Conservation (phyloP, 2,113 vertebrate species). For the Rhea americana region DNA sequence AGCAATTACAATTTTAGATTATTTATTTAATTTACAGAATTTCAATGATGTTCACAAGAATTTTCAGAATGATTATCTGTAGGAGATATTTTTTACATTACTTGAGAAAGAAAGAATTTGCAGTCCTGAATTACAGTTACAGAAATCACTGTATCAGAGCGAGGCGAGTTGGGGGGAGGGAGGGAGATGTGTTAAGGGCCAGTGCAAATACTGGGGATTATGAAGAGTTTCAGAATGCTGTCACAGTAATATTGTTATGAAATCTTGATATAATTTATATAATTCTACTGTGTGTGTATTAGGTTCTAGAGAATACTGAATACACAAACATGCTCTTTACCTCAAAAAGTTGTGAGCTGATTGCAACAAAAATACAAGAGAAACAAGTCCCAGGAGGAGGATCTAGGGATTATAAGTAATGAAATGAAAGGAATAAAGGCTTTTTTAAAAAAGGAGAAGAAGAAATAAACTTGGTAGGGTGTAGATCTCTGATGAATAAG, state of each 20-base stretch:
- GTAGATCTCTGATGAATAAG: background rate
- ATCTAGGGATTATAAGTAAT: background rate
- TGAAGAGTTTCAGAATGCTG: background rate
- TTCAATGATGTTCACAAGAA: background rate
- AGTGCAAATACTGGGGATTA: background rate
- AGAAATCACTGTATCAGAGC: background rate
- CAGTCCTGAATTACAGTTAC: background rate
- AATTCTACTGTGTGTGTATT: background rate
- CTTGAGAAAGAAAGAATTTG: background rate
- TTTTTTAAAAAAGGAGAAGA: background rate
- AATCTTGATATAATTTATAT: background rate
- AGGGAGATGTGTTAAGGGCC: background rate
- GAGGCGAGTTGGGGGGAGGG: background rate
- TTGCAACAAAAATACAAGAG: background rate
- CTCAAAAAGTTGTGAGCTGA: background rate
- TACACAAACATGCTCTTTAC: background rate
- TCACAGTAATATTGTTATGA: background rate
- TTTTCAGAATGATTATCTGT: background rate
- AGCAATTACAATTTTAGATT: background rate
- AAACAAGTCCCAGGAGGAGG: background rate
- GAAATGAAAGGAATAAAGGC: background rate
- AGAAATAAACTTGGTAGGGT: background rate
- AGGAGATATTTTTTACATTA: background rate
- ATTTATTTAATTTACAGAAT: background rate
- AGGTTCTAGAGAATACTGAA: background rate